These are phyloP conservation scores for Micromesistius poutassou DNA, from an alignment of 2,797 vertebrate genomes.

Conservation along the genomic window DNA sequence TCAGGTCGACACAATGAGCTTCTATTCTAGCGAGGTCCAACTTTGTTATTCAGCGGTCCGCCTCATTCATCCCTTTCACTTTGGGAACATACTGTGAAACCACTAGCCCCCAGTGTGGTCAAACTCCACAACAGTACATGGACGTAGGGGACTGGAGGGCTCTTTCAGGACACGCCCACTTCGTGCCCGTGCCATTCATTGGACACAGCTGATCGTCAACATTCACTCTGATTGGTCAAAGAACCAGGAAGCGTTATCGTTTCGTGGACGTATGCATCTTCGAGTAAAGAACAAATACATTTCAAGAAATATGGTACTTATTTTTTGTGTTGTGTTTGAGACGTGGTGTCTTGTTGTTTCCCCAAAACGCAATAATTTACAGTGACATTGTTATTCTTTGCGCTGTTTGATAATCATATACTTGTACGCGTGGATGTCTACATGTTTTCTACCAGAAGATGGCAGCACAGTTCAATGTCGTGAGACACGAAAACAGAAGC, in stretches of 20 bases:
- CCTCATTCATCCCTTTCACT: constrained; percentile 45
- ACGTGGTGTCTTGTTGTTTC: neutral
- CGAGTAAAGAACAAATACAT: neutral
- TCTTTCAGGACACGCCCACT: constrained; percentile 36
- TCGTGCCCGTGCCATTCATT: constrained; percentile 35
- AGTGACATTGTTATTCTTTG: constrained; percentile 7
- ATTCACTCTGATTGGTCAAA: constrained; percentile 51
- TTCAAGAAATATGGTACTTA: neutral
- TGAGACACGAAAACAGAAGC: neutral
- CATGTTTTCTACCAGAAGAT: constrained; percentile 43
- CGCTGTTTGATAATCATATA: neutral
- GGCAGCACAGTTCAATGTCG: constrained; percentile 32
- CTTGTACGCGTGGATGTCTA: neutral
- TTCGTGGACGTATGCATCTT: neutral
- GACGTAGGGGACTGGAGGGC: too few species aligned
- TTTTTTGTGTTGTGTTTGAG: neutral
- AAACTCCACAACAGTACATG: constrained; percentile 36
- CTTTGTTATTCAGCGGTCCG: constrained; percentile 11
- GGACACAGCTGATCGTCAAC: constrained; percentile 19
- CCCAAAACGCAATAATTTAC: neutral
- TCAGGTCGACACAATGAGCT: constrained; percentile 6
- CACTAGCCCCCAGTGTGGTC: constrained; percentile 16
- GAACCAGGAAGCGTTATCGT: neutral
- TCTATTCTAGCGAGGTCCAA: constrained; percentile 18
- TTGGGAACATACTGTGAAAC: constrained; percentile 7